These are phyloP conservation scores for Melieria picta DNA, from an alignment of 2,888 invertebrate species.

Conservation along the genomic window DNA sequence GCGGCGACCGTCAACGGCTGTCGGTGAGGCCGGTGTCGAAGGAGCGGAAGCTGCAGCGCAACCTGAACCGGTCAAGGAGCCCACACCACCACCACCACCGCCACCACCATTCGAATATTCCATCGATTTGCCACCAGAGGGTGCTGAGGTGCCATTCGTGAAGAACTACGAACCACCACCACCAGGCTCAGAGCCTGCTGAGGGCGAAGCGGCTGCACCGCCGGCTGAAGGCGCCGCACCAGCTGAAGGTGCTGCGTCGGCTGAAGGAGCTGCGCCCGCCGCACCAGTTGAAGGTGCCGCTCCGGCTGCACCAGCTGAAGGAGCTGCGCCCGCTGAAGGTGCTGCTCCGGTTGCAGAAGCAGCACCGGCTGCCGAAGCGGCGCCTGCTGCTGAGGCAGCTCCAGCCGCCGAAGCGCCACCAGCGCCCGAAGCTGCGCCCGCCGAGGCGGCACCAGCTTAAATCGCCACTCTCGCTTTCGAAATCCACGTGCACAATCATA, in stretches of 20 bases:
- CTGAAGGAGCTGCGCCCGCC: constrained; percentile 48
- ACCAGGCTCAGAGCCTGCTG: constrained; percentile 62
- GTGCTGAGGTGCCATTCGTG: constrained; percentile 66
- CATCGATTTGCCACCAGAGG: constrained; percentile 66
- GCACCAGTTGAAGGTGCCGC: constrained; percentile 49
- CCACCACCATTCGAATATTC: constrained; percentile 66
- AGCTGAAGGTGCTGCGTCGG: constrained; percentile 55
- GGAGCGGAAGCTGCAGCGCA: constrained; percentile 48
- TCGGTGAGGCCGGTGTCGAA: constrained; percentile 52
- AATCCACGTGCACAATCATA: constrained; percentile 19
- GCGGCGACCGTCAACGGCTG: constrained; percentile 52
- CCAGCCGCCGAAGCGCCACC: constrained; percentile 37
- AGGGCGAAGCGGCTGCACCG: constrained; percentile 56
- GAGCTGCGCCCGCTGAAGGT: constrained; percentile 46
- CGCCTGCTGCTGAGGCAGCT: constrained; percentile 30
- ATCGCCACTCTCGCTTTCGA: constrained; percentile 10
- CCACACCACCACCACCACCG: constrained; percentile 65
- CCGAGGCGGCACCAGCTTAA: constrained; percentile 55
- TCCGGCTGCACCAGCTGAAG: constrained; percentile 43
- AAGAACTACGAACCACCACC: constrained; percentile 66
- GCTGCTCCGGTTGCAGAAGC: constrained; percentile 46
- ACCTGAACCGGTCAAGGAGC: constrained; percentile 61
- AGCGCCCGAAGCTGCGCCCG: constrained; percentile 37
- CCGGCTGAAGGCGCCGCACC: constrained; percentile 60
- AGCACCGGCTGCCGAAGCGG: constrained; percentile 38